Conservation (phyloP, 2,888 invertebrate species). For the Pristionchus mayeri region DNA sequence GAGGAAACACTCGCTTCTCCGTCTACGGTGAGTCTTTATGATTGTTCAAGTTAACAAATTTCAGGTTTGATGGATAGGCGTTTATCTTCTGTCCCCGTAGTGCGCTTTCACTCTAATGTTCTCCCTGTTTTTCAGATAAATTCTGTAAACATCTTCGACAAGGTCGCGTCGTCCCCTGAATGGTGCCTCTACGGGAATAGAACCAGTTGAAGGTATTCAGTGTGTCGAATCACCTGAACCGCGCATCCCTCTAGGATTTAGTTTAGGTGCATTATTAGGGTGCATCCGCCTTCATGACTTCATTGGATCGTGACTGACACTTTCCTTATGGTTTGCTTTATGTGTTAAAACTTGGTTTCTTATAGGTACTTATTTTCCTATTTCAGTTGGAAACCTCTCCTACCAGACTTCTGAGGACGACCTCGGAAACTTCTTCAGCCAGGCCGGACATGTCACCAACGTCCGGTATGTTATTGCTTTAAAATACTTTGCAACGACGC, state of each 20-base stretch:
- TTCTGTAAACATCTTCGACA: background rate
- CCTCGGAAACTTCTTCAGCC: conserved; percentile 70
- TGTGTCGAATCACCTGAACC: conserved; percentile 7
- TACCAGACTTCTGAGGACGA: conserved; percentile 72
- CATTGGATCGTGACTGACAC: conserved; percentile 11
- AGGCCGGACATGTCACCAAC: conserved; percentile 71
- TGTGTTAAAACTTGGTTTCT: background rate
- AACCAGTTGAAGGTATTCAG: conserved; percentile 23
- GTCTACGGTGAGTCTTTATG: conserved; percentile 55
- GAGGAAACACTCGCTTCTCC: conserved; percentile 53
- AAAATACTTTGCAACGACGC: too few species aligned
- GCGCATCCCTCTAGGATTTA: conserved; percentile 33
- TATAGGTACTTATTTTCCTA: conserved; percentile 87
- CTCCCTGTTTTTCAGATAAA: background rate
- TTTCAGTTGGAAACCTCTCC: conserved; percentile 75
- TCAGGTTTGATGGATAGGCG: background rate
- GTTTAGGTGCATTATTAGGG: background rate
- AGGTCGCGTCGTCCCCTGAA: background rate
- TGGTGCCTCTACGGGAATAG: background rate
- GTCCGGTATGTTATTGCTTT: conserved; percentile 55
- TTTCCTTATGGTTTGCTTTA: conserved; percentile 25
- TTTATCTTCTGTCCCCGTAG: conserved; percentile 26
- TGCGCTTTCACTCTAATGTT: conserved; percentile 12
- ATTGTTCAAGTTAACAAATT: background rate
- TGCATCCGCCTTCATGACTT: conserved; percentile 26